Evolutionary conservation across 2,797 vertebrate genomes (phyloP), one percentile per base, ranked within the genome.

Genomic region (Knipowitschia caucasica): DNA sequence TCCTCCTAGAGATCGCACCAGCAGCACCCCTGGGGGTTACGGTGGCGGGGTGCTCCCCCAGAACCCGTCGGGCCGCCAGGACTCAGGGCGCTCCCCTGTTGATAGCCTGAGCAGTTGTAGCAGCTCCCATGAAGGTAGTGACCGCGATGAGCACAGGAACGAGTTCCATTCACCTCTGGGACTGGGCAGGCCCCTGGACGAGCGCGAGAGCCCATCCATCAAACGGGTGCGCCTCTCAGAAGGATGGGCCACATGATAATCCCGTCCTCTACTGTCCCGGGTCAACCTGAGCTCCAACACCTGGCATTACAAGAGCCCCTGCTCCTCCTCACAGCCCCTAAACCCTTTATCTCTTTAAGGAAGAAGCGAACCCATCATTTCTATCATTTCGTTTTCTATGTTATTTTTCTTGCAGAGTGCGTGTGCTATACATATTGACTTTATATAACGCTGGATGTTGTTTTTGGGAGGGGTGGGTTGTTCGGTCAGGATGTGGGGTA

Each of bases 1-100:
- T 95, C 96, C 96, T 95, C 96, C 96, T 94, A 98, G 96, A 96
- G 96, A 99, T 89, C 95, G 94, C 89, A 95, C 94, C 91, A 93
- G 91, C 93, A 93, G 89, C 83, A 95, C 96, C 63, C 94, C 94
- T 50, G 95, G 92, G 87, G 93, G 94, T 86, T 83, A 93, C 88
- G 78, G 94, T 84, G 90, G 93, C 77, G 92, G 93, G 85, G 82
- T 92, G 73, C 92, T 78, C 45, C 92, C 93, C 26, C 86, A 83
- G 50, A 87, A 81, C 67, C 81, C 86, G 42, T 77, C 88, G 60
- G 93, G 92, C 82, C 94, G 94, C 84, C 95, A 96, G 89, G 96
- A 98, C 90, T 95, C 95, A 84, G 95, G 95, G 75, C 95, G 96
- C 73, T 99, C 96, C 80, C 96, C 96, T 14, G 94, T 96, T 61